phyloP scores from a whole-genome alignment of 2,113 vertebrate species.

The Oriolus oriolus region DNA sequence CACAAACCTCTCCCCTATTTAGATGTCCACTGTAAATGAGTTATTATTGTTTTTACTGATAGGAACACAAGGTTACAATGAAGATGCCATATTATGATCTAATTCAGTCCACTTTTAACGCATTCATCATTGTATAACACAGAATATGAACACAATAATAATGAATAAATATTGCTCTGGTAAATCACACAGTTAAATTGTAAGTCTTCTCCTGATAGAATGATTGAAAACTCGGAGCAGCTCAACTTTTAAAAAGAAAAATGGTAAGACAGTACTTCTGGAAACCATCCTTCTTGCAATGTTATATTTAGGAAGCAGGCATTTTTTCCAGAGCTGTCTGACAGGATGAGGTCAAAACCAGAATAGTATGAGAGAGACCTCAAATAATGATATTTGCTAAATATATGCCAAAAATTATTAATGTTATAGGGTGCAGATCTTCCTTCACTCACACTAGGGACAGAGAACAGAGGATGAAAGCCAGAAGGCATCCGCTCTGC shows the following conservation, averaged over 20 bases:
- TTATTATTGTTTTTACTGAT: background rate
- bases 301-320: background rate
- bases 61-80: background rate
- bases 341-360: conserved; percentile 10
- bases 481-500: background rate
- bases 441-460: background rate
- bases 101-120: background rate
- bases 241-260: background rate
- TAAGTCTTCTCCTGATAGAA: background rate
- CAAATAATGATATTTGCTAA: conserved; percentile 27
- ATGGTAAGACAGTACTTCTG: background rate
- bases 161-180: background rate
- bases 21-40: background rate
- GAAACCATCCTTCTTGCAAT: background rate
- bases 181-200: background rate
- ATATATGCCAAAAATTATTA: conserved; percentile 27
- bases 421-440: conserved; percentile 5
- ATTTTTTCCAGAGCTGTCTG: background rate
- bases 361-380: background rate
- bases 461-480: background rate
- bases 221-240: background rate
- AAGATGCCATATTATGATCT: background rate
- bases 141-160: background rate
- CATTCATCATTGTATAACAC: background rate
- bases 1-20: background rate